Conservation (phyloP, 1,140 invertebrate genomes). For the Pseudomyrmex pallidus region DNA sequence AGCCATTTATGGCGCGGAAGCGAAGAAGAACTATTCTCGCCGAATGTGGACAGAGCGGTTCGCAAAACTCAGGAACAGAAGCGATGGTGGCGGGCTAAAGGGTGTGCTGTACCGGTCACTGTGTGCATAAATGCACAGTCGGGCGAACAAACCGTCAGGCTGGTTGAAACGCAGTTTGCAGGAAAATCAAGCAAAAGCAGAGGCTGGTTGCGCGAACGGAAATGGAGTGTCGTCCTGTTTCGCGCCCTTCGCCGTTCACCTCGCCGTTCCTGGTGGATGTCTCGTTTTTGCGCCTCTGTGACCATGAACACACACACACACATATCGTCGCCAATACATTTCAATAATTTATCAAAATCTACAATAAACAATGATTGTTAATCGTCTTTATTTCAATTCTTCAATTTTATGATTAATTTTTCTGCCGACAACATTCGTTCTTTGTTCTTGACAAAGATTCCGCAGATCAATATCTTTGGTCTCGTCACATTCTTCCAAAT, state of each 20-base stretch:
- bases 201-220: constrained; percentile 60
- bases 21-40: constrained; percentile 48
- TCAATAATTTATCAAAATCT: constrained; percentile 14
- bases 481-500: constrained; percentile 26
- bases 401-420: constrained; percentile 11
- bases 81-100: constrained; percentile 35
- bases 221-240: constrained; percentile 66
- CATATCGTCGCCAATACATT: neutral
- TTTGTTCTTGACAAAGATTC: neutral
- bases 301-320: neutral
- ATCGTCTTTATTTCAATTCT: neutral
- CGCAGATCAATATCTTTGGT: constrained; percentile 27
- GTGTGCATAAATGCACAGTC: constrained; percentile 71
- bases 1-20: constrained; percentile 70
- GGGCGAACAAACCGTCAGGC: constrained; percentile 65
- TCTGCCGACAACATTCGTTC: neutral
- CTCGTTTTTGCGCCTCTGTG: constrained; percentile 22
- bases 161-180: constrained; percentile 67
- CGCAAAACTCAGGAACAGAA: constrained; percentile 65
- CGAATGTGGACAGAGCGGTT: constrained; percentile 59
- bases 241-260: constrained; percentile 33
- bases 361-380: neutral
- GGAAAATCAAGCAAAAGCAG: constrained; percentile 67
- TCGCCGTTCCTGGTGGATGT: neutral
- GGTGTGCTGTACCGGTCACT: constrained; percentile 22